Evolutionary conservation across 2,113 vertebrate genomes (phyloP), one percentile per base, ranked within the genome.

Genomic region (Varanus salvator): DNA sequence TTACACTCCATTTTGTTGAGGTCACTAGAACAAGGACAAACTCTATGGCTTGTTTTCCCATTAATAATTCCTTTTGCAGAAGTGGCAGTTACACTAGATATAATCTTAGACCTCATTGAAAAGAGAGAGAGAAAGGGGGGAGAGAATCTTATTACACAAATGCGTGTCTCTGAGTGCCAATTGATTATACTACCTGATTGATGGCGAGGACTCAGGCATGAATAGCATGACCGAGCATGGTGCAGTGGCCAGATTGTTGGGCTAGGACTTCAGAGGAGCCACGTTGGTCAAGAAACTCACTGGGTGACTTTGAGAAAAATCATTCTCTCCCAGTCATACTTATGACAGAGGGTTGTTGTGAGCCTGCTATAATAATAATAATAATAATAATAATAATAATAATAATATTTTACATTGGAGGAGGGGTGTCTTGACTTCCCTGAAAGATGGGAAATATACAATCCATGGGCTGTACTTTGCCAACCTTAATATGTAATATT

Each of bases 11-110:
- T 64, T 66, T 69, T 64, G 86, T 87, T 86, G 1, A 89, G 92
- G 66, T 87, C 0, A 1, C 38, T 6, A 7, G 60, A 19, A n/a
- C 76, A 95, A 94, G 85, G 38, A 38, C 48, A 91, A 68, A 72
- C 89, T 84, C 80, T 52, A 87, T 78, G 75, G 94, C 31, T 57
- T 85, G 15, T 27, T 85, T 89, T 23, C 25, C 44, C 64, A 78
- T 84, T 77, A 77, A 38, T 9, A 80, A 91, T 84, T 85, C 69
- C 44, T 90, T 92, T 92, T 78, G 91, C 60, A 21, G 15, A 34
- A 85, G 25, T 6, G 81, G 34, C 25, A 91, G 1, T 81, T 91
- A 14, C 3, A 72, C 34, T 52, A 83, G 4, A 31, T 89, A 85
- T 89, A 52, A n/a, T 81, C 85, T 64, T 90, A 0, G 0, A 89